Evolutionary conservation across 2,888 invertebrate species (phyloP).

Genomic region (Macrophya alboannulata): DNA sequence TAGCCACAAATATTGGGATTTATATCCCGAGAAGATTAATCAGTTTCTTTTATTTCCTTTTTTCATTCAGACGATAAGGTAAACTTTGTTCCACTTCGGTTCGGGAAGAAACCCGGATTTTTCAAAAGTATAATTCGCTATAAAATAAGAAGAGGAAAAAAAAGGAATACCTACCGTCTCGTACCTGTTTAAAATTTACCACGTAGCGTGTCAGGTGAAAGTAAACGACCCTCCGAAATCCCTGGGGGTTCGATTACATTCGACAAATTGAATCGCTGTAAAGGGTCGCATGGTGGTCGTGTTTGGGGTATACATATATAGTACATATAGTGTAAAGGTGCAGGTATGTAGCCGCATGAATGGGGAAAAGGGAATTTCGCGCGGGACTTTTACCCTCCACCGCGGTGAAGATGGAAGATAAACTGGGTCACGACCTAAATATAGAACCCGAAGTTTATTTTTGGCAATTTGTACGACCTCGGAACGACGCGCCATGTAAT

Average conservation of each 20-base stretch:
- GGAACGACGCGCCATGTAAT: neutral
- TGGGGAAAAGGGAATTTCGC: constrained; percentile 23
- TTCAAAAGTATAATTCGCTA: too few species aligned
- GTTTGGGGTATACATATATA: too few species aligned
- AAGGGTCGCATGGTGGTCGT: neutral
- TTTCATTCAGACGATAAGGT: neutral
- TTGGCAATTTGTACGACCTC: constrained; percentile 17
- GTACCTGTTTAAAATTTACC: neutral
- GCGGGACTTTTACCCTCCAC: neutral
- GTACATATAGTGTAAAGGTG: too few species aligned
- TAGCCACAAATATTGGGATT: constrained; percentile 4
- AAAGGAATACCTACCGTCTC: neutral
- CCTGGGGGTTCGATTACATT: constrained; percentile 1
- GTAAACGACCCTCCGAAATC: neutral
- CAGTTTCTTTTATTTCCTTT: too few species aligned
- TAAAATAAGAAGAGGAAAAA: neutral
- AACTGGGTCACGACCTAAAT: constrained; percentile 49
- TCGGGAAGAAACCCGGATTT: neutral
- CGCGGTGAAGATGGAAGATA: neutral
- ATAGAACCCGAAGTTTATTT: constrained; percentile 33
- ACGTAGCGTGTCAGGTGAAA: neutral
- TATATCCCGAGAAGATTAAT: neutral
- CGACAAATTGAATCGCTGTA: constrained; percentile 28
- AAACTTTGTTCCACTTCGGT: neutral
- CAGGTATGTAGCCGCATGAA: constrained; percentile 30